Conservation (phyloP, 1,140 invertebrate species). For the Doryteuthis pealeii region DNA sequence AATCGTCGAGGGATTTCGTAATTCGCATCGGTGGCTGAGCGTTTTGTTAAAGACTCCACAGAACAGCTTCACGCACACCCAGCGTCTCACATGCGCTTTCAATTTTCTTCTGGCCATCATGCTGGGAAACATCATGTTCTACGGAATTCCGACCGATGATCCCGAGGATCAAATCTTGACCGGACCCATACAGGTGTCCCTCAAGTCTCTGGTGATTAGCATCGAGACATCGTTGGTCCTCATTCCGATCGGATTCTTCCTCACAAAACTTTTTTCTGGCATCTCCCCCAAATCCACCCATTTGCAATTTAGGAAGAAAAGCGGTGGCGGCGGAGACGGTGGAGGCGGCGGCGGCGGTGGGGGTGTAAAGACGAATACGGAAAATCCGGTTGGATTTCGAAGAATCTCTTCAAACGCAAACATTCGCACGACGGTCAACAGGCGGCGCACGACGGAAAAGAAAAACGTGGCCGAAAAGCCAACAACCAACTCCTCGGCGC, state of each 20-base stretch:
- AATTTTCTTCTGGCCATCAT: conserved; percentile 45
- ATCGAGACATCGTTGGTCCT: conserved; percentile 42
- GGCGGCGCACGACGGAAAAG: too few relatives aligned
- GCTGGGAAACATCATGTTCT: conserved; percentile 53
- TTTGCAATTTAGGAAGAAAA: background rate
- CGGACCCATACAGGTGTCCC: conserved; percentile 24
- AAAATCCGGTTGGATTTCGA: too few relatives aligned
- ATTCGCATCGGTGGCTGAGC: conserved; percentile 49
- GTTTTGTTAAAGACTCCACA: conserved; percentile 41
- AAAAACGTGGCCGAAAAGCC: background rate
- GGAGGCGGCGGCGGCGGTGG: too few relatives aligned
- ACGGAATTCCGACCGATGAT: conserved; percentile 42
- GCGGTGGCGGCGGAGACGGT: too few relatives aligned
- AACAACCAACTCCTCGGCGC: background rate
- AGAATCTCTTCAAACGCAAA: too few relatives aligned
- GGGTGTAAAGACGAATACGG: too few relatives aligned
- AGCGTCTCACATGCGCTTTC: conserved; percentile 51
- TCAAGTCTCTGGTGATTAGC: conserved; percentile 37
- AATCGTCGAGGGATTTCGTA: conserved; percentile 42
- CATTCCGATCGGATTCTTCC: conserved; percentile 43
- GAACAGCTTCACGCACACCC: conserved; percentile 47
- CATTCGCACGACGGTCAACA: too few relatives aligned
- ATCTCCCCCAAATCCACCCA: too few relatives aligned
- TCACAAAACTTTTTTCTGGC: conserved; percentile 40
- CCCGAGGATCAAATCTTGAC: conserved; percentile 28